Base-by-base conservation (phyloP, 2,797 vertebrate species). In the Coregonus suidteri region DNA sequence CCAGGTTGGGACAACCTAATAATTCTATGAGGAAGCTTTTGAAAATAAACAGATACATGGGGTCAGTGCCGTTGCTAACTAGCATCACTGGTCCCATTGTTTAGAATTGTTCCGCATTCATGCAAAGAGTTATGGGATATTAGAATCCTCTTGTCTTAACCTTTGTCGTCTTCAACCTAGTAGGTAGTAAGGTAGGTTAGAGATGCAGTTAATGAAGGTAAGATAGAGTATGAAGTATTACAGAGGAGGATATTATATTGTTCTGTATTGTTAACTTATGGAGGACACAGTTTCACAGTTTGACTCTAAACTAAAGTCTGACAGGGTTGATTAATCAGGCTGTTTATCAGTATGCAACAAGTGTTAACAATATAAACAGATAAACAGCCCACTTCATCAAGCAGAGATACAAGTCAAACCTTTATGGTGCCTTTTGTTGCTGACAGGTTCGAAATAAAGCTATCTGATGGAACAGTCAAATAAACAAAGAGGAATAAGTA, bases 341-440 rank as follows among this genome's bases (percentile, higher is more conserved):
- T 79, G 76, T 72, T 64, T 81, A 77, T 82, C 80, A 76, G 74
- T 52, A 59, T 5, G 20, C 37, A 76, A 34, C 13, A 69, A 56
- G 25, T n/a, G 64, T 83, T 53, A 75, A 73, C 77, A 78, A 14
- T 11, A 71, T 73, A 82, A 80, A 71, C 83, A 62, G 20, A 35
- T 59, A 54, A 76, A 77, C 68, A 70, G 5, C 67, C 75, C 76
- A 62, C 73, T 81, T 85, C 75, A 84, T 88, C 74, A 75, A 76
- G 74, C 75, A 76, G 56, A 77, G 54, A 35, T 4, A 64, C 74
- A 41, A 59, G 47, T 76, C 69, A 13, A 81, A 74, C 76, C 76
- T 51, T 79, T 70, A 83, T 54, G 82, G 79, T 86, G 81, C 84
- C 75, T 67, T 82, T 89, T 73, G 77, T 78, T 81, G 82, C 83